A percentile compares a stretch with the other conserved stretches of the same genome.
Conservation (phyloP, 2,113 vertebrate species). For the Ammodytes dubius region DNA sequence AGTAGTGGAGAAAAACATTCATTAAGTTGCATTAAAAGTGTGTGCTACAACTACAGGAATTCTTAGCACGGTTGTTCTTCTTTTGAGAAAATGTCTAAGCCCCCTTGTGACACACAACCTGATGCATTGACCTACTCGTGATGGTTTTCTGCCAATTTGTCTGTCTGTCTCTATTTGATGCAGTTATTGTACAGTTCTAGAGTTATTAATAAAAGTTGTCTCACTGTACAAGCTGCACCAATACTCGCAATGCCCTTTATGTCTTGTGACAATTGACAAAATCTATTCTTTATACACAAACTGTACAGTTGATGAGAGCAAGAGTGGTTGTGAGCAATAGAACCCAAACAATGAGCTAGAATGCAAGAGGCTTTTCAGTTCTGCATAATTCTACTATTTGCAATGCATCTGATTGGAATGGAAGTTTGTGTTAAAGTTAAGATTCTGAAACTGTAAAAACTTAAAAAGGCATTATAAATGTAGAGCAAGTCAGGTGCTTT, state of each 20-base stretch:
- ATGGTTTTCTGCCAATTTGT: not conserved
- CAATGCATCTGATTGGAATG: not conserved
- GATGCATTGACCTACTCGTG: not conserved
- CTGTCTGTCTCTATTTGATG: not conserved
- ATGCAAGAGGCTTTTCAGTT: not conserved
- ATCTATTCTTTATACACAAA: not conserved
- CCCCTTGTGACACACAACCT: not conserved
- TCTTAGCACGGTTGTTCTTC: not conserved
- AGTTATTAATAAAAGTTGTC: not conserved
- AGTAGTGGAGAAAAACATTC: not conserved
- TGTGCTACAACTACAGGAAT: not conserved
- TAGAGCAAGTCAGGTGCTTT: constrained; percentile 14
- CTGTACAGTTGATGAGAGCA: not conserved
- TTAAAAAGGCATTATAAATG: constrained; percentile 11
- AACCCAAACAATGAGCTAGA: not conserved
- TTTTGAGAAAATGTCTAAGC: not conserved
- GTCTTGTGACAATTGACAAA: not conserved
- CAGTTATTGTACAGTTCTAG: not conserved
- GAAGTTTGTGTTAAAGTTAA: not conserved
- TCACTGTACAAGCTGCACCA: not conserved
- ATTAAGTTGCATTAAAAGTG: no score
- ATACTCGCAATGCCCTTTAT: not conserved
- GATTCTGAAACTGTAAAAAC: not conserved
- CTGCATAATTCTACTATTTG: not conserved
- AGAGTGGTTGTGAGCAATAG: not conserved